Evolutionary conservation across 2,113 vertebrate species (phyloP), one percentile per base, ranked within the genome.

Genomic region (Cettia cetti): DNA sequence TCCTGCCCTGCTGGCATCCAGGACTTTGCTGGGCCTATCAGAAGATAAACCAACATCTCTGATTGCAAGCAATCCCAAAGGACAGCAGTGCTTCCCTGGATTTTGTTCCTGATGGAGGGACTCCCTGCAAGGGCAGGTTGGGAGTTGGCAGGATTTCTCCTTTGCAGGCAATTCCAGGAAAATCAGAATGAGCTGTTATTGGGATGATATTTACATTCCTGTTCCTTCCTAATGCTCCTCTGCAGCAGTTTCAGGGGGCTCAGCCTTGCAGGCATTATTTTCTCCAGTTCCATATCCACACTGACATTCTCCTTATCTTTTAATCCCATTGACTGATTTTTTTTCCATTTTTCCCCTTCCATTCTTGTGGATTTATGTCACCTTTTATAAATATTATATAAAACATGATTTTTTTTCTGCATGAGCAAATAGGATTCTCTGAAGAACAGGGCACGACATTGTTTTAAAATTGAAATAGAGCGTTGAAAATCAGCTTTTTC

Each of bases 341-440:
- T 33, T n/a, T 15, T 3, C 8, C 15, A 13, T 74, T 30, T 83
- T 3, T 39, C 3, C 17, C 59, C 18, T 27, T 61, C 28, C 10
- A 15, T 22, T 31, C 40, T 69, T 28, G 44, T 23, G 37, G 66
- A 40, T 87, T 85, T 88, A 33, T 1, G 0, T 31, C 63, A 50
- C 26, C 18, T 21, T 77, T 86, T 56, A 63, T 82, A 82, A 92
- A 78, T 72, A 31, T 11, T 31, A n/a, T 35, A 33, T 61, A 86
- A 80, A 89, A 52, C 37, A 19, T 3, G 0, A 0, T 0, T 0
- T 33, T 50, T 64, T 64, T 80, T 37, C 37, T 2, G 3, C n/a
- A 28, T 35, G 63, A 72, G 33, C 68, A 84, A 68, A 40, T n/a
- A 57, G 52, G 77, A 30, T 83, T 69, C 64, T 61, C 39, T 53